phyloP scores from a whole-genome alignment of 2,797 vertebrate genomes.

The Sebastes oblongus region DNA sequence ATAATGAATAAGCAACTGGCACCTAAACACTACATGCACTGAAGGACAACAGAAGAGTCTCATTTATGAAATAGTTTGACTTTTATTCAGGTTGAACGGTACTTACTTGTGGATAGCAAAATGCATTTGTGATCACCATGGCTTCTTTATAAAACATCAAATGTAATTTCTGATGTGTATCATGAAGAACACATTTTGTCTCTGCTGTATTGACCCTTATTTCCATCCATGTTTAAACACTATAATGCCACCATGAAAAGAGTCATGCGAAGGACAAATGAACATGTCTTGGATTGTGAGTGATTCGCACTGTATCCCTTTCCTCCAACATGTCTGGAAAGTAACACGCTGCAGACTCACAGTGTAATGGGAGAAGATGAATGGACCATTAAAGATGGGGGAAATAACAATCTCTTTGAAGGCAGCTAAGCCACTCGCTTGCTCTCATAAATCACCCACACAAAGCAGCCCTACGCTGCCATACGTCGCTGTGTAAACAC shows the following conservation, averaged over 20 bases:
- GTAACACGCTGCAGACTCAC: not conserved
- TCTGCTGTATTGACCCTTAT: not conserved
- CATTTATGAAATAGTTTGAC: not conserved
- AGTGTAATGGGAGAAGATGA: constrained; percentile 48
- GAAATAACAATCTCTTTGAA: constrained; percentile 41
- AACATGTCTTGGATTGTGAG: constrained; percentile 38
- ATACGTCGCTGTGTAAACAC: constrained; percentile 22
- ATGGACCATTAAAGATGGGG: constrained; percentile 29
- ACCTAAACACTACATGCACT: not conserved
- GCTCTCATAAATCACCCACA: constrained; percentile 53
- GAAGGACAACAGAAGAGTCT: not conserved
- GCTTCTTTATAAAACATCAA: not conserved
- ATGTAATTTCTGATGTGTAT: not conserved
- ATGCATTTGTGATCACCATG: not conserved
- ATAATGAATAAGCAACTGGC: not conserved
- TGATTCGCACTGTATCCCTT: constrained; percentile 34
- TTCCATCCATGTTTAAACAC: not conserved
- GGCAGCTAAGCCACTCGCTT: constrained; percentile 21
- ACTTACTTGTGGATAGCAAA: not conserved
- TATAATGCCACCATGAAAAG: constrained; percentile 8
- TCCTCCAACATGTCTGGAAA: constrained; percentile 17
- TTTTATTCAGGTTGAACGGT: not conserved
- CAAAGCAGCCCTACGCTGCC: constrained; percentile 24
- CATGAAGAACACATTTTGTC: not conserved
- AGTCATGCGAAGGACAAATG: constrained; percentile 14